A percentile compares a stretch with the other conserved stretches of the same genome.
Conservation (phyloP, 2,113 vertebrate genomes). For the Sorex araneus region DNA sequence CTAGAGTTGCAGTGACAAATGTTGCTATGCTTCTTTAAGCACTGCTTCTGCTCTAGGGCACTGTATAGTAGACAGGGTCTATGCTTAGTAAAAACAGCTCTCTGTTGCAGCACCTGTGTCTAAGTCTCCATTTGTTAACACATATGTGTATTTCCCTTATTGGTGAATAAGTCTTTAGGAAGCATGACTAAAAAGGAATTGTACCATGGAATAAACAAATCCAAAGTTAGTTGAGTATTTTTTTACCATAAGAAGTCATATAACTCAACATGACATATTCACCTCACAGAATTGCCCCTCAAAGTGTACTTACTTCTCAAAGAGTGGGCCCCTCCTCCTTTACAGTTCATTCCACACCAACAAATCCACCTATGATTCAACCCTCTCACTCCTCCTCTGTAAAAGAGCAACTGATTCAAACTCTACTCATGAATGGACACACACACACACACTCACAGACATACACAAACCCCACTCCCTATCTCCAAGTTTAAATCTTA, state of each 20-base stretch:
- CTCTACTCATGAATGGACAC: slow-evolving; percentile 31
- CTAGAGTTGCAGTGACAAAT: slow-evolving; percentile 69
- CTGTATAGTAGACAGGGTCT: slow-evolving; percentile 84
- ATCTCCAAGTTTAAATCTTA: slow-evolving; percentile 54
- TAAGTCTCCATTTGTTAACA: slow-evolving; percentile 89
- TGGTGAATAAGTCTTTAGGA: slow-evolving; percentile 68
- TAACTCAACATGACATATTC: slow-evolving; percentile 10
- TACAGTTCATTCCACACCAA: slow-evolving; percentile 13
- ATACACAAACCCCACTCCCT: background rate
- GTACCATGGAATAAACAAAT: slow-evolving; percentile 66
- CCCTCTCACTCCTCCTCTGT: background rate
- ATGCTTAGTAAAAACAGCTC: slow-evolving; percentile 87
- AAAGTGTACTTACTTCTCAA: slow-evolving; percentile 28
- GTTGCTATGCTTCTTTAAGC: slow-evolving; percentile 86
- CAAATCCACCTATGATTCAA: background rate
- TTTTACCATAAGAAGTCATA: slow-evolving; percentile 1
- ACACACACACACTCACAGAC: no score
- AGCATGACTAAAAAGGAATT: slow-evolving; percentile 74
- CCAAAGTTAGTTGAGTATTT: slow-evolving; percentile 33
- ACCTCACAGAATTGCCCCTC: slow-evolving; percentile 45
- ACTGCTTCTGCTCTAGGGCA: slow-evolving; percentile 86
- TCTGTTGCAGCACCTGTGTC: slow-evolving; percentile 86
- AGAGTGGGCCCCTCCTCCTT: background rate
- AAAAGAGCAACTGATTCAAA: slow-evolving; percentile 62
- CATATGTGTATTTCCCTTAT: slow-evolving; percentile 78